Evolutionary conservation across 92 coral and sea anemone species (phyloP).

Genomic region (Zoanthus sociatus): DNA sequence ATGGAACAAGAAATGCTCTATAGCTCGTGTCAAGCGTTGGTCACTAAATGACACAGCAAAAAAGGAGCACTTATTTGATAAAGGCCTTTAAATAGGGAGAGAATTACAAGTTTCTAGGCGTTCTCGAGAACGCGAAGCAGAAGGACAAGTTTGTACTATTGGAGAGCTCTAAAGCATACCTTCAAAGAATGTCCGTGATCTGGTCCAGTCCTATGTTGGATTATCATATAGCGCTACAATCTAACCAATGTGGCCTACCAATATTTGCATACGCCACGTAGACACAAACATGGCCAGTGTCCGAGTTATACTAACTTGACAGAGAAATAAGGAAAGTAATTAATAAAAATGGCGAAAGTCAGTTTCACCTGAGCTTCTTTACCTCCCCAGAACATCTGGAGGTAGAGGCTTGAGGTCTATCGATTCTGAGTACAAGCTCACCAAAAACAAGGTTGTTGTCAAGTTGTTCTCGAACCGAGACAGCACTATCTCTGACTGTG

Average conservation of each 20-base stretch:
- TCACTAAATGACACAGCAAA: neutral
- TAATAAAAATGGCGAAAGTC: neutral
- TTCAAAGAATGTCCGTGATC: neutral
- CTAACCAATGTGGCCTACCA: neutral
- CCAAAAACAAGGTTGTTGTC: neutral
- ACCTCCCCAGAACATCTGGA: neutral
- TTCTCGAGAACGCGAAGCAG: neutral
- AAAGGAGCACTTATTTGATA: neutral
- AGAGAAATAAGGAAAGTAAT: neutral
- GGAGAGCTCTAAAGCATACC: neutral
- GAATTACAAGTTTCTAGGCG: neutral
- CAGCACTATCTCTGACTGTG: neutral
- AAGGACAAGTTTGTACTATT: neutral
- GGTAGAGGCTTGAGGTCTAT: neutral
- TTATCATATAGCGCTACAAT: neutral
- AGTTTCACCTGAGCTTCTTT: neutral
- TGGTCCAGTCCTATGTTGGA: neutral
- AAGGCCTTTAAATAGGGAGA: neutral
- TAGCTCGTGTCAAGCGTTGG: neutral
- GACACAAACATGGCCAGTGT: neutral
- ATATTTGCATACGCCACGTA: neutral
- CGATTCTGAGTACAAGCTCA: slow-evolving; percentile 2
- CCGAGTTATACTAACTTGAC: neutral
- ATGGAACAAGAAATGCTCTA: slow-evolving; percentile 1
- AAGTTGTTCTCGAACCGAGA: neutral